Evolutionary conservation across 2,888 invertebrate species (phyloP).

Genomic region (Meteorus cinctellus): DNA sequence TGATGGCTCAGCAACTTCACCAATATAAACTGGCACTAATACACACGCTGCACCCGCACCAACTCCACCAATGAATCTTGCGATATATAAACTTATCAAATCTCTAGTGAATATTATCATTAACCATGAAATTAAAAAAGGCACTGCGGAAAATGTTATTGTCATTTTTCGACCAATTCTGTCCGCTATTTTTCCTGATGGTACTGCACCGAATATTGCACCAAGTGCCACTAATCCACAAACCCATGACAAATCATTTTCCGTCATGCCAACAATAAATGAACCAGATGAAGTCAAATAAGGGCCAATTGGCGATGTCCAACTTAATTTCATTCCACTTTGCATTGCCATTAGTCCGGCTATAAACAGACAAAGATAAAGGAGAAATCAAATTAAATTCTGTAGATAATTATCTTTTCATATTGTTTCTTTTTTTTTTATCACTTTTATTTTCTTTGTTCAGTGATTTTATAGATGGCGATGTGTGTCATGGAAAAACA

Average conservation of each 20-base stretch:
- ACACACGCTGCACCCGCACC: constrained; percentile 72
- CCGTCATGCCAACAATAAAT: constrained; percentile 56
- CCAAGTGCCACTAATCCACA: constrained; percentile 63
- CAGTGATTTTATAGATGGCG: neutral
- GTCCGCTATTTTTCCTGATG: constrained; percentile 66
- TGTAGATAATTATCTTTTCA: neutral
- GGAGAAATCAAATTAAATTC: neutral
- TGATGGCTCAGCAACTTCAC: constrained; percentile 75
- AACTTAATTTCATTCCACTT: constrained; percentile 64
- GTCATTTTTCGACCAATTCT: constrained; percentile 62
- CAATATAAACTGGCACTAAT: constrained; percentile 75
- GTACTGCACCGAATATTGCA: constrained; percentile 64
- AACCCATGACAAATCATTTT: constrained; percentile 61
- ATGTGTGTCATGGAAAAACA: constrained; percentile 13
- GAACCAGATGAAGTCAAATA: constrained; percentile 56
- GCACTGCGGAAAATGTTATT: constrained; percentile 59
- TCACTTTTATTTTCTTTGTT: neutral
- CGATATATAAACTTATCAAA: constrained; percentile 57
- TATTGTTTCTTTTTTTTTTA: neutral
- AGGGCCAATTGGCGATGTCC: constrained; percentile 65
- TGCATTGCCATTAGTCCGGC: constrained; percentile 65
- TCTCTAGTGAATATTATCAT: constrained; percentile 63
- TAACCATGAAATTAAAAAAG: constrained; percentile 72
- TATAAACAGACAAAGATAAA: constrained; percentile 43
- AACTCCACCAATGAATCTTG: constrained; percentile 73